These are phyloP conservation scores for Campopleginae sp. DNA, from an alignment of 2,888 invertebrate genomes.

Conservation along the genomic window DNA sequence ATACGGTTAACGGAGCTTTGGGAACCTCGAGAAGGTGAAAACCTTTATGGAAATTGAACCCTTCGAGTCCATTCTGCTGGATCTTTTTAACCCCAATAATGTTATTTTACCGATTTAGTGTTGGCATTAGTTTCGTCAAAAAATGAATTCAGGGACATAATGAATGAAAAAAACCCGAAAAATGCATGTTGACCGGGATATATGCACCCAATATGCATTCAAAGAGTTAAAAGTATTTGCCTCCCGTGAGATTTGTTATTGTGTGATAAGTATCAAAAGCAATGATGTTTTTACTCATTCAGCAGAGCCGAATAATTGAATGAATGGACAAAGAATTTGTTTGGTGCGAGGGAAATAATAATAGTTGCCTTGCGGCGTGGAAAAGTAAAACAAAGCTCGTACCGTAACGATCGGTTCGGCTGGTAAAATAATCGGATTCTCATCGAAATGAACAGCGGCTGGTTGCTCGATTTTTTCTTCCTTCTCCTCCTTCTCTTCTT, in stretches of 20 bases:
- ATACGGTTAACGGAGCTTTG: background rate
- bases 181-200: no score
- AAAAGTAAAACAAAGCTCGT: constrained; percentile 20
- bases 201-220: no score
- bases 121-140: no score
- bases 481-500: constrained; percentile 85
- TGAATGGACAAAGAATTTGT: background rate
- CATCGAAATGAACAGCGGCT: constrained; percentile 90
- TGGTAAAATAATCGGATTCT: constrained; percentile 88
- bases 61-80: no score
- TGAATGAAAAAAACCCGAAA: no score
- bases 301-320: background rate
- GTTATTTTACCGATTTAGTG: no score
- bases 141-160: no score
- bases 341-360: background rate
- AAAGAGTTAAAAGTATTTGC: background rate
- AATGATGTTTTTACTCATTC: background rate
- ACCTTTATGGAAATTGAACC: background rate
- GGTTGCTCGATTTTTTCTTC: constrained; percentile 88
- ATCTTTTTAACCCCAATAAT: no score
- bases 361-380: background rate
- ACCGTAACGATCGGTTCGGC: constrained; percentile 84
- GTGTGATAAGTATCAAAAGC: background rate
- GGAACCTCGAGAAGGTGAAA: background rate
- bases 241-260: background rate